These are phyloP conservation scores for Vespertilio murinus DNA, from an alignment of 2,797 vertebrate species.

Conservation along the genomic window DNA sequence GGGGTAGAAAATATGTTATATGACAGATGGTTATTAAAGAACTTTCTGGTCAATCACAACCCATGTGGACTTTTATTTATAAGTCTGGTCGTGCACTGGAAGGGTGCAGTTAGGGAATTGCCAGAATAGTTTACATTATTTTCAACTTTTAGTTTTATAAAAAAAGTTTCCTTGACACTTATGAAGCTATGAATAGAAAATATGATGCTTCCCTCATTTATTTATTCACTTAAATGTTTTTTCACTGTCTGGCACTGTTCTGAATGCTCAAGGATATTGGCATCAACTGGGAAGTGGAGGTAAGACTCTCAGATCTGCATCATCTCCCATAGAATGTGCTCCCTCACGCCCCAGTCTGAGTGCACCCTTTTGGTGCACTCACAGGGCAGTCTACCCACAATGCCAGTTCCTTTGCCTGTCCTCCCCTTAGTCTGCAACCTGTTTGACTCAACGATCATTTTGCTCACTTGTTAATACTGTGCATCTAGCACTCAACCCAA, in stretches of 20 bases:
- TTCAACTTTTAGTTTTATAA: conserved; percentile 12
- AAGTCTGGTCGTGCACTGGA: not conserved
- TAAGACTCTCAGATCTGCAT: not conserved
- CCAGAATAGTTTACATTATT: not conserved
- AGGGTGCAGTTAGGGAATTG: not conserved
- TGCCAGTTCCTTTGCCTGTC: not conserved
- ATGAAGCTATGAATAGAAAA: not conserved
- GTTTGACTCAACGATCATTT: not conserved
- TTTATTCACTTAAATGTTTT: not conserved
- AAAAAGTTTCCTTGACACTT: not conserved
- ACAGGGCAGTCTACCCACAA: rapidly evolving
- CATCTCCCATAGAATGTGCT: not conserved
- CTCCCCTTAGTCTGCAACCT: not conserved
- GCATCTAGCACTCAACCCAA: not conserved
- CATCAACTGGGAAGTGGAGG: not conserved
- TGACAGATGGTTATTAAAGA: conserved; percentile 68
- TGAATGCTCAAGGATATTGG: not conserved
- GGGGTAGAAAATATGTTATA: conserved; percentile 48
- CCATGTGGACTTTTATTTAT: conserved; percentile 48
- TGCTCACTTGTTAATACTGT: not conserved
- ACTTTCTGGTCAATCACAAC: conserved; percentile 60
- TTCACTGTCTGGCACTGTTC: not conserved
- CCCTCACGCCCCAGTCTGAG: not conserved
- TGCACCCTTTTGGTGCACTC: not conserved
- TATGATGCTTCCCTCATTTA: not conserved